phyloP scores from a whole-genome alignment of 1,140 invertebrate species.

The Heliothis subflexa region DNA sequence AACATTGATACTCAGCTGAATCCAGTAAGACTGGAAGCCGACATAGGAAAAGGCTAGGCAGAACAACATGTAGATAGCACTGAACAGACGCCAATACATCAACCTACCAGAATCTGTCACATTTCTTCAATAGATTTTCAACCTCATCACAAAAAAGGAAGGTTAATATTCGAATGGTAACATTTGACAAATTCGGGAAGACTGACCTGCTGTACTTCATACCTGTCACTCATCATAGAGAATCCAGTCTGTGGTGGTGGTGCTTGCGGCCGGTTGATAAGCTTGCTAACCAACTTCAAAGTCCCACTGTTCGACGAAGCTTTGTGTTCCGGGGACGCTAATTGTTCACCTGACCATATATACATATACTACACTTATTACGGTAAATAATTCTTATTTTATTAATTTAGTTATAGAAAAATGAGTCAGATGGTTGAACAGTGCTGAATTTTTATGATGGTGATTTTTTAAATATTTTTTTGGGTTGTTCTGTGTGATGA shows the following conservation, averaged over 20 bases:
- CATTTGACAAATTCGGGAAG: too few species aligned
- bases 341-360: conserved; percentile 64
- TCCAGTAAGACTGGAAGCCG: too few species aligned
- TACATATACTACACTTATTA: not conserved
- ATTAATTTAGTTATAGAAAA: not conserved
- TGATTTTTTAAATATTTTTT: too few species aligned
- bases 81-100: too few species aligned
- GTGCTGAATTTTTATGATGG: not conserved
- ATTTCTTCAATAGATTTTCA: too few species aligned
- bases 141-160: too few species aligned
- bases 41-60: too few species aligned
- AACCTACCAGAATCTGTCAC: too few species aligned
- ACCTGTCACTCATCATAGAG: conserved; percentile 69
- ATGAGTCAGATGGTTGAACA: not conserved
- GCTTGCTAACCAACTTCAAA: conserved; percentile 71
- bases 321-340: conserved; percentile 77
- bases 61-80: too few species aligned
- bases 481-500: not conserved
- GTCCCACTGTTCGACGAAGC: conserved; percentile 49
- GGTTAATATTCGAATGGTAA: too few species aligned
- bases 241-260: conserved; percentile 54
- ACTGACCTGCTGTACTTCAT: not conserved
- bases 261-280: conserved; percentile 70
- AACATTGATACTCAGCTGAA: too few species aligned
- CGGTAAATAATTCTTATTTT: not conserved